A percentile compares a stretch with the other conserved stretches of the same genome.
Evolutionary conservation across 2,113 vertebrate species (phyloP).

Genomic region (Tachycineta bicolor): DNA sequence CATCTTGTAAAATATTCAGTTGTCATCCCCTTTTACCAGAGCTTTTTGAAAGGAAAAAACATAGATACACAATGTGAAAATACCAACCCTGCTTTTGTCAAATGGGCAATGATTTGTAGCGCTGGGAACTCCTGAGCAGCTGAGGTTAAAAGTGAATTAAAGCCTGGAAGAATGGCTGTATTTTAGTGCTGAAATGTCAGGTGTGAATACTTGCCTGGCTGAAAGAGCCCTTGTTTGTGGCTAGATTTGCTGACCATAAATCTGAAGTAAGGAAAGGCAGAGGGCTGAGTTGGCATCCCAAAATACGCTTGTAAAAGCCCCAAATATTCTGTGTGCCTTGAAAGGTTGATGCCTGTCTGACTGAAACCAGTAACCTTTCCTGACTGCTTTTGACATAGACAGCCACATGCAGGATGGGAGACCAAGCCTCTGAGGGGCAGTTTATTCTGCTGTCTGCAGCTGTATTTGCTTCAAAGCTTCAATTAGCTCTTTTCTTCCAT

Average conservation of each 20-base stretch:
- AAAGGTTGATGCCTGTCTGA: not conserved
- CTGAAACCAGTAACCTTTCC: not conserved
- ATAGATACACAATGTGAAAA: not conserved
- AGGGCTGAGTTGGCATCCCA: not conserved
- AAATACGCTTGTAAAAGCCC: not conserved
- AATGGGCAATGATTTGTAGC: not conserved
- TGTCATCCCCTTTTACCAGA: not conserved
- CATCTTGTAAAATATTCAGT: not conserved
- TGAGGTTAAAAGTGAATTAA: not conserved
- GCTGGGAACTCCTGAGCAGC: not conserved
- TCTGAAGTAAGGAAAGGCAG: not conserved
- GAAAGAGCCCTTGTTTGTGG: not conserved
- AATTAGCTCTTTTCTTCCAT: not conserved
- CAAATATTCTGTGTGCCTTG: not conserved
- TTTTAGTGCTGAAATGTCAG: slow-evolving; percentile 1
- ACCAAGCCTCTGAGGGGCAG: not conserved
- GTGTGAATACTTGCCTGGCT: not conserved
- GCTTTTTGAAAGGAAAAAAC: not conserved
- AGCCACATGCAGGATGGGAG: not conserved
- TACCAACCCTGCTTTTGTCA: not conserved
- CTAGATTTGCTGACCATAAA: not conserved
- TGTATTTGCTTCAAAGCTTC: not conserved
- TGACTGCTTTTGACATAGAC: not conserved
- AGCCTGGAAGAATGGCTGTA: not conserved
- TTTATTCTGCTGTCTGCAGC: not conserved